Conservation (phyloP, 2,797 vertebrate species). For the Acanthiza pusilla region DNA sequence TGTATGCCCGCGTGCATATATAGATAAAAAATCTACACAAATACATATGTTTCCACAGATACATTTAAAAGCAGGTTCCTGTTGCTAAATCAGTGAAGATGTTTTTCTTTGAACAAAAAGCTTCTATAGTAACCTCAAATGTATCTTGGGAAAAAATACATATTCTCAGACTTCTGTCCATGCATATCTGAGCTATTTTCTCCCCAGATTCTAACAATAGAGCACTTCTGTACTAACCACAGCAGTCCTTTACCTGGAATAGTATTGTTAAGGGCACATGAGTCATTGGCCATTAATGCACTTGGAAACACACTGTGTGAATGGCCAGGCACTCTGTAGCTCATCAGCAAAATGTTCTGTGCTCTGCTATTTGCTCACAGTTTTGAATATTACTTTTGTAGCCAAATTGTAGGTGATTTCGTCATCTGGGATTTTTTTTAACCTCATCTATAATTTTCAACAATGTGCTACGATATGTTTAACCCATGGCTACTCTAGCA, state of each 20-base stretch:
- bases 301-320: not conserved
- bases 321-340: not conserved
- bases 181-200: constrained; percentile 1
- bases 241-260: not conserved
- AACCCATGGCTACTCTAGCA: not conserved
- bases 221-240: not conserved
- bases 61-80: not conserved
- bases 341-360: not conserved
- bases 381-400: not conserved
- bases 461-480: not conserved
- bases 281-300: not conserved
- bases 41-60: not conserved
- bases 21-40: not conserved
- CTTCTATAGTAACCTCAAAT: not conserved
- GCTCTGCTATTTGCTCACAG: not conserved
- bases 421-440: not conserved
- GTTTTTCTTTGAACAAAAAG: not conserved
- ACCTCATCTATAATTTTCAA: not conserved
- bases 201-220: not conserved
- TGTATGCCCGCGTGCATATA: not conserved
- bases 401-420: not conserved
- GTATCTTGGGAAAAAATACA: not conserved
- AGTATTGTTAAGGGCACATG: not conserved
- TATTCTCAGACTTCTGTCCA: not conserved
- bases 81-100: not conserved